These are phyloP conservation scores for Dasyurus viverrinus DNA, from an alignment of 2,113 vertebrate species.

Conservation along the genomic window DNA sequence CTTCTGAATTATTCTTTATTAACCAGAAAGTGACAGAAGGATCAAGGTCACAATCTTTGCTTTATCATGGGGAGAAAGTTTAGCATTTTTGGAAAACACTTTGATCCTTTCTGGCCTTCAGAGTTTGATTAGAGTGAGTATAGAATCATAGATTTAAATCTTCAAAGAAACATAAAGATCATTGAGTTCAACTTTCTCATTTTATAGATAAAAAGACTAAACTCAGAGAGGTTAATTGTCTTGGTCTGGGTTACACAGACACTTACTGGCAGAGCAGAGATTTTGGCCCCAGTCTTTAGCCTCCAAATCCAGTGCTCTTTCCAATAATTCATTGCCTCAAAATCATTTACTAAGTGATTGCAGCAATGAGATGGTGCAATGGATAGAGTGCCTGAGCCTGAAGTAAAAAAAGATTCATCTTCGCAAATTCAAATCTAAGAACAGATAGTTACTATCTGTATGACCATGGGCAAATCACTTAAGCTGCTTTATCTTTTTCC, in stretches of 20 bases:
- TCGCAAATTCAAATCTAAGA: not conserved
- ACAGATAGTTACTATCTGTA: not conserved
- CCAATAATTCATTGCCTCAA: not conserved
- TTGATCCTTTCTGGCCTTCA: not conserved
- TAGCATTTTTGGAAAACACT: slow-evolving; percentile 24
- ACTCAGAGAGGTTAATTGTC: not conserved
- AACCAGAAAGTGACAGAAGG: not conserved
- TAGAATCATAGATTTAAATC: not conserved
- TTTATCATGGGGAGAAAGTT: not conserved
- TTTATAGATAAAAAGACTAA: not conserved
- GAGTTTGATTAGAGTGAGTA: not conserved
- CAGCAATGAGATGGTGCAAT: not conserved
- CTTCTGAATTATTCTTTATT: not conserved
- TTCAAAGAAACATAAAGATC: not conserved
- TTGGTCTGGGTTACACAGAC: not conserved
- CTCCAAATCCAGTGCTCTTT: not conserved
- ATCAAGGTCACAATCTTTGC: not conserved
- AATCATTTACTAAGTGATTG: not conserved
- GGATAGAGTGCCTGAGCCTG: not conserved
- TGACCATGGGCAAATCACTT: not conserved
- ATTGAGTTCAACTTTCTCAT: not conserved
- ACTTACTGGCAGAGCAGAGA: not conserved
- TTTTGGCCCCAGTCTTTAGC: not conserved
- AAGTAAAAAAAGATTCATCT: not conserved
- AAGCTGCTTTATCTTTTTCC: not conserved